Evolutionary conservation across 2,888 invertebrate genomes (phyloP).

Genomic region (Rhagonycha lutea): DNA sequence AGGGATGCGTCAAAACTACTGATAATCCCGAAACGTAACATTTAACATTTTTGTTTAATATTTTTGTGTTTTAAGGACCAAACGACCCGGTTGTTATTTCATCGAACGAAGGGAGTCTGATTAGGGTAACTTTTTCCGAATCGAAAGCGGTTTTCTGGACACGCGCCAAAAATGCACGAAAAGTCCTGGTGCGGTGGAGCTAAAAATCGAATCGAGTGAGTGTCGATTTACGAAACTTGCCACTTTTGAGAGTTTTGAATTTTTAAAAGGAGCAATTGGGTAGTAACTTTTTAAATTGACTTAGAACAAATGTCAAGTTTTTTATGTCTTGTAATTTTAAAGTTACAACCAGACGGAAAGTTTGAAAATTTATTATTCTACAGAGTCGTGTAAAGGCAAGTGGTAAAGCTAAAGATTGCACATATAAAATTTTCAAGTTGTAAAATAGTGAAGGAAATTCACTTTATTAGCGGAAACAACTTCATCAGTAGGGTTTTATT

Average conservation of each 20-base stretch:
- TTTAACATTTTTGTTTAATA: too few species aligned
- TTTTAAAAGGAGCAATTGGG: not conserved
- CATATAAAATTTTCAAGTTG: slow-evolving; percentile 8
- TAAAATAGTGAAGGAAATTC: slow-evolving; percentile 28
- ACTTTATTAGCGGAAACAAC: slow-evolving; percentile 26
- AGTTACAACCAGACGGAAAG: not conserved
- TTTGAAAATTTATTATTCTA: slow-evolving; percentile 7
- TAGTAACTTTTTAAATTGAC: not conserved
- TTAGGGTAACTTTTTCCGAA: not conserved
- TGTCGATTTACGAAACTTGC: not conserved
- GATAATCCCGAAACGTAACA: too few species aligned
- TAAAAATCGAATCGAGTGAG: not conserved
- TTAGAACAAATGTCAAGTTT: not conserved
- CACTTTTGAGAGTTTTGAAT: not conserved
- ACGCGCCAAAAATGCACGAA: not conserved
- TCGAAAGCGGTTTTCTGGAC: not conserved
- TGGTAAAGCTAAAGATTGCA: slow-evolving; percentile 2
- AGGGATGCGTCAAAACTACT: too few species aligned
- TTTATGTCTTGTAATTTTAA: not conserved
- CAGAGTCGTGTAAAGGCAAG: slow-evolving; percentile 1
- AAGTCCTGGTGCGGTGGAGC: not conserved
- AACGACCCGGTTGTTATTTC: not conserved
- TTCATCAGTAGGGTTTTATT: slow-evolving; percentile 22
- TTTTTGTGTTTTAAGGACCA: not conserved
- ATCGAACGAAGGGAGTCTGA: not conserved